phyloP scores from a whole-genome alignment of 1,140 invertebrate species.

The Druon quercuslanigerum region DNA sequence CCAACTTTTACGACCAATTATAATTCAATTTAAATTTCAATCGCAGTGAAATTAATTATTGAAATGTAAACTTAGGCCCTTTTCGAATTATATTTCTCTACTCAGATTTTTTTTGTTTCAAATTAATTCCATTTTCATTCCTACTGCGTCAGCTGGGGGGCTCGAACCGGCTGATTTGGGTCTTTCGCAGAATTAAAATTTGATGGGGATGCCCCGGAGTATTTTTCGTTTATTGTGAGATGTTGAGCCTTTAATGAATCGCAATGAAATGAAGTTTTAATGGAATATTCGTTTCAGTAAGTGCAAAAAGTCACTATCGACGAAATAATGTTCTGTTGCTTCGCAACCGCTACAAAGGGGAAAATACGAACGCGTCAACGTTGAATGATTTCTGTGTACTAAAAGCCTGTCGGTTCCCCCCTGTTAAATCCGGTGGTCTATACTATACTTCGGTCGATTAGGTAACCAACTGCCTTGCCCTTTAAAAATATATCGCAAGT shows the following conservation, averaged over 20 bases:
- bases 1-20: not conserved
- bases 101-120: not conserved
- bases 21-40: not conserved
- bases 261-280: not conserved
- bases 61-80: not conserved
- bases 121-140: not conserved
- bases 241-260: not conserved
- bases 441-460: no score
- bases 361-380: not conserved
- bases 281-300: not conserved
- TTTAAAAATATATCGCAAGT: no score
- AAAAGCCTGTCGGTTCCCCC: not conserved
- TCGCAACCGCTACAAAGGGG: conserved; percentile 1
- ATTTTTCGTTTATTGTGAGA: not conserved
- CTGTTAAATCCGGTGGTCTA: not conserved
- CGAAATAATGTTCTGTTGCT: conserved; percentile 15
- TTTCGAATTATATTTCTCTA: not conserved
- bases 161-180: not conserved
- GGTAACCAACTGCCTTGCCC: no score
- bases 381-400: not conserved
- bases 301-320: conserved; percentile 7
- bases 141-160: no score
- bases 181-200: not conserved
- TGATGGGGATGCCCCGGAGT: not conserved
- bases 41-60: no score